Evolutionary conservation across 2,797 vertebrate genomes (phyloP), one percentile per base, ranked within the genome.

Genomic region (Protonibea diacanthus): DNA sequence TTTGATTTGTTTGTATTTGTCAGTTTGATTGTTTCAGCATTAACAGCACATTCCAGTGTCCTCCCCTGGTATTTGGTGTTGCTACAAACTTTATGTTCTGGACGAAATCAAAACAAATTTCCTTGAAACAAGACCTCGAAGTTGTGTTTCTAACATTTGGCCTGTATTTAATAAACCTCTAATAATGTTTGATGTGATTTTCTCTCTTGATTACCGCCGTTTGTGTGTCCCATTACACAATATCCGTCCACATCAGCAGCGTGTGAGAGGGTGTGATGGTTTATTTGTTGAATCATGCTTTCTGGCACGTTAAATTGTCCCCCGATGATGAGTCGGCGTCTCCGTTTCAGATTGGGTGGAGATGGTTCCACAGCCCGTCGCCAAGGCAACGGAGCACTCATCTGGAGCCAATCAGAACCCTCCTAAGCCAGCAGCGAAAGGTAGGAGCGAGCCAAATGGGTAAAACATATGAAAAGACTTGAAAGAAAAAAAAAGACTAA

Each of bases 261-360:
- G 62, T 49, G 57, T 0, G 29, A 33, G 67, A 70, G 48, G 62
- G 65, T 4, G 71, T 21, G 44, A 82, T 45, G 68, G 66, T 18
- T 78, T 27, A 71, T 80, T 73, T 49, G 67, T 71, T 86, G 74
- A 68, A 64, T 79, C 4, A 45, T 11, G 45, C 40, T 80, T 66
- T 38, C 33, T 78, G 75, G 74, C 77, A 63, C 40, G 4, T 74
- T 59, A 8, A 23, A 71, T 21, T 0, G 6, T 72, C 68, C 38
- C 51, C 49, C 11, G 71, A 15, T 61, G 51, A 87, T 81, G 57
- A 86, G 75, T 81, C 51, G 75, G 49, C 10, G 5, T 75, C 78
- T 82, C 68, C 84, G 56, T 94, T 95, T 72, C 86, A 98, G 97
- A 95, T 72, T 96, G 96, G 96, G 85, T 92, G 81, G 91, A 90